Base-by-base conservation (phyloP, 2,797 vertebrate species). In the Cottoperca gobio region DNA sequence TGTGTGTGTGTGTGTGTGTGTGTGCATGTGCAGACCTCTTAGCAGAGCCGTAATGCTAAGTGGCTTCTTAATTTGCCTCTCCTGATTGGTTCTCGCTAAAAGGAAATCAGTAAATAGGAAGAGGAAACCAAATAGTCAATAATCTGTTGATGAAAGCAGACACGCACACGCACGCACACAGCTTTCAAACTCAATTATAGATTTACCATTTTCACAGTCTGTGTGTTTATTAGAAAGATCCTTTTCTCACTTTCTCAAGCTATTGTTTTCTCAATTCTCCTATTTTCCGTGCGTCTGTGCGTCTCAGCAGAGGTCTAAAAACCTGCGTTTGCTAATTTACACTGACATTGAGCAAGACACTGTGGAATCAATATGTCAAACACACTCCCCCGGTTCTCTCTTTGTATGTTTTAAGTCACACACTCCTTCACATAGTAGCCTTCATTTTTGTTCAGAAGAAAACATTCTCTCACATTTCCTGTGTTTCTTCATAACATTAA, bases 121-220 rank as follows among this genome's bases (percentile, higher is more conserved):
- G 59, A 79, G 59, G 57, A 86, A 86, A 81, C 55, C 33, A 26
- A 74, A 78, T 60, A 64, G 69, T 86, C 74, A 73, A 88, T 85
- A 78, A 62, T 79, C 7, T 84, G 45, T 66, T 82, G 73, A 83
- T 84, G 50, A 84, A 76, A 71, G 49, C 58, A 64, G 5, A 73
- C 52, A 58, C 40, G 59, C 57, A 64, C n/a, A 42, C 23, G 61
- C 26, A 66, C 39, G 46, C 55, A 46, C 21, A 54, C 12, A 57
- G 31, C 61, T 73, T 70, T 75, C 28, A 73, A 76, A 57, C 82
- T 84, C 46, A 73, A 46, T 86, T 85, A 79, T 70, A 87, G 71
- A 73, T 83, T 83, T 74, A 65, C 45, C 53, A 54, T 77, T 86
- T 84, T 49, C 75, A 81, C 6, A 3, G 52, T 76, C 59, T 57